Base-by-base conservation (phyloP, 2,888 invertebrate species). In the Bembecia ichneumoniformis region DNA sequence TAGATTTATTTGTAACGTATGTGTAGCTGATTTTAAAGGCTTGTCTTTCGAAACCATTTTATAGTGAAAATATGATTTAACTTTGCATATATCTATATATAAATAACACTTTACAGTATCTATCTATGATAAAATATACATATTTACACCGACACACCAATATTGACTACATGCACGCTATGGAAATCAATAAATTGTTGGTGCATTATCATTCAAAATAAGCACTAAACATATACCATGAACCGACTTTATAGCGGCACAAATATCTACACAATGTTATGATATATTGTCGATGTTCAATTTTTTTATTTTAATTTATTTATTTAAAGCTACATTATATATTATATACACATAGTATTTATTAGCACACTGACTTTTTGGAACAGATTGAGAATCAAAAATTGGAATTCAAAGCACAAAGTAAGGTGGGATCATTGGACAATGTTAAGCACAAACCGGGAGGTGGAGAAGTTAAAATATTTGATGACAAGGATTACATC, bases 391-490 rank as follows among this genome's bases (percentile, higher is more conserved):
- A 95, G 89, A 93, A 91, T 67, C 94, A 94, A 88, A 96, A 96
- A 87, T 81, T 97, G 84, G 96, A 96, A 68, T 92, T 97, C 87
- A 96, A 96, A 87, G 97, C 94, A 58, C 92, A 94, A 83, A 96
- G 97, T 84, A 96, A 96, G 88, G 90, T 97, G 63, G 96, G 96
- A 63, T 96, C 96, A 51, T 74, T 96, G 89, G 95, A 96, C 82
- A 96, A 96, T 84, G 91, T 96, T 63, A 94, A 93, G 78, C 94
- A 97, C 89, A 94, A 91, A 87, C 96, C 97, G 51, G 95, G 96
- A 63, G 97, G 97, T 55, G 97, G 97, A 47, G 95, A 96, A 62
- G 94, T 95, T 86, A 97, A 96, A 89, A 96, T 96, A 71, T 96
- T 96, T 80, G 95, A 96, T 76, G 96, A 96, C 84, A 95, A 94